Evolutionary conservation across 2,888 invertebrate species (phyloP).

Genomic region (Xestia c-nigrum): DNA sequence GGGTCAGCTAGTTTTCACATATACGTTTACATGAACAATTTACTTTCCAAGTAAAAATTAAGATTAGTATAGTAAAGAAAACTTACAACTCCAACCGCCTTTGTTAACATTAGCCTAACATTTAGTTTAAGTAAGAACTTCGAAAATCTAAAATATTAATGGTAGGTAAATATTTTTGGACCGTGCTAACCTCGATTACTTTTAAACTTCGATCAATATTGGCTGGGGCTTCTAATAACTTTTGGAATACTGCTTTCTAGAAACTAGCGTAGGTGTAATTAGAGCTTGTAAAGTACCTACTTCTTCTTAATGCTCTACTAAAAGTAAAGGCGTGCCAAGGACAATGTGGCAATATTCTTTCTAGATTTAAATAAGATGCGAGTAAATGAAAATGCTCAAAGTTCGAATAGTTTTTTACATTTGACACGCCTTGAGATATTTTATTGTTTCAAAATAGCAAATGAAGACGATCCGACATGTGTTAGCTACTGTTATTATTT

Average conservation of each 20-base stretch:
- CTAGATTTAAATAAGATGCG: not conserved
- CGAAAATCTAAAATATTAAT: conserved; percentile 51
- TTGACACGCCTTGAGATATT: no score
- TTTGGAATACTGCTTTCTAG: not conserved
- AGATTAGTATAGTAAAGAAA: conserved; percentile 29
- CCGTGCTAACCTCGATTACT: conserved; percentile 35
- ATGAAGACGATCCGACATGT: not conserved
- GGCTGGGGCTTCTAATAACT: conserved; percentile 11
- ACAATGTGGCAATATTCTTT: not conserved
- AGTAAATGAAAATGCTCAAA: not conserved
- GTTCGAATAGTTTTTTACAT: not conserved
- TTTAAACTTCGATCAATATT: conserved; percentile 46
- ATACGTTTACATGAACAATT: conserved; percentile 13
- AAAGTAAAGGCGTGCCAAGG: not conserved
- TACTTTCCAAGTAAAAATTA: conserved; percentile 16
- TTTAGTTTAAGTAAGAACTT: conserved; percentile 46
- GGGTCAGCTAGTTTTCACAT: no score
- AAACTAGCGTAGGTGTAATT: not conserved
- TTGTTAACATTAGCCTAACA: not conserved
- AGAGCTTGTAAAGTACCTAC: not conserved
- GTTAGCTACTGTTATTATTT: no score
- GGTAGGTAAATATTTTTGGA: conserved; percentile 46
- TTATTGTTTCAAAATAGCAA: not conserved
- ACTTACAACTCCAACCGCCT: conserved; percentile 13
- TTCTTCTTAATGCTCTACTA: not conserved